Evolutionary conservation across 2,113 vertebrate genomes (phyloP), one percentile per base, ranked within the genome.

Genomic region (Hippocampus mohnikei): DNA sequence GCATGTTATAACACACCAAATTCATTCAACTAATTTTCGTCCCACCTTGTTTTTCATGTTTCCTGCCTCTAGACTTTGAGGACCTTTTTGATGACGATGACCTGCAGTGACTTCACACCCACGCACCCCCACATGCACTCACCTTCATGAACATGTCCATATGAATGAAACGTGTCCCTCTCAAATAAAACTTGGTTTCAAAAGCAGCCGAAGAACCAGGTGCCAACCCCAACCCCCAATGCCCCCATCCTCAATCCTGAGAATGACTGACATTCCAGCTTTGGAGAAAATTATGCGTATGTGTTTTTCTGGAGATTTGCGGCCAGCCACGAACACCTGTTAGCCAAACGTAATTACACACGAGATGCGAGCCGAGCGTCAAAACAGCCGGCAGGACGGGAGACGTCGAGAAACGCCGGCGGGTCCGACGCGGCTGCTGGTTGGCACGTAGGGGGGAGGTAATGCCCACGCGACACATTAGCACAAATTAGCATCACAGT

Each of bases 31-130:
- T 33, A 1, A 15, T 56, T 56, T 41, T 53, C 9, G 9, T 3
- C 13, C 44, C 23, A 53, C 1, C 52, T 48, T 12, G 1, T 62
- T 5, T 64, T 40, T 27, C 48, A 46, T 55, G 12, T 68, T 33
- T 11, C n/a, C 37, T 27, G 1, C n/a, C 74, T 55, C 21, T 86
- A 96, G 95, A 94, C 86, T 95, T 95, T 85, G 95, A 95, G 91
- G 95, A 95, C 85, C 92, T 95, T 52, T 95, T 95, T 78, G 95
- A 96, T 79, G 95, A 95, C 0, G 94, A 95, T 18, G 95, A 95
- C 88, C 92, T 95, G 83, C 94, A 95, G 88, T 95, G 92, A 95
- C 73, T 60, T 67, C 77, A 23, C 9, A 27, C 8, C 72, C 62
- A 5, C 41, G 23, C 41, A 8, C 41, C 1, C 21, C 20, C 62